Evolutionary conservation across 2,797 vertebrate species (phyloP).

Genomic region (Eleutherodactylus coqui): DNA sequence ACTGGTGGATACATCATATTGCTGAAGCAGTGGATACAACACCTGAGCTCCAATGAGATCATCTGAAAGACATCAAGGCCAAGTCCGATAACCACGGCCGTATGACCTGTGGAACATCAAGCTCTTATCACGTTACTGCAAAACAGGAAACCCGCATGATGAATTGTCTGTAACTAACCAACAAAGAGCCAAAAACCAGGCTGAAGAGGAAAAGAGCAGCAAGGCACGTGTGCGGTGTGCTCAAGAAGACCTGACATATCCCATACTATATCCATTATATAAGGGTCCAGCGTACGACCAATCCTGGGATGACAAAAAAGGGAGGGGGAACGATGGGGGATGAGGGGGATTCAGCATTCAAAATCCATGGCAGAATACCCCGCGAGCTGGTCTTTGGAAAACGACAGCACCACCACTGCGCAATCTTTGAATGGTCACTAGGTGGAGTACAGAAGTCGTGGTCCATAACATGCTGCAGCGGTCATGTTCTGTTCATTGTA

Average conservation of each 20-base stretch:
- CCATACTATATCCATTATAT: neutral
- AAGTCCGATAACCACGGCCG: neutral
- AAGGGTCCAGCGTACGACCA: neutral
- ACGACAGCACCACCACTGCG: no score
- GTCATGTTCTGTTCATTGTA: no score
- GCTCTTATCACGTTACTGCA: constrained; percentile 4
- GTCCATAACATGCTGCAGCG: no score
- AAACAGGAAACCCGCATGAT: constrained; percentile 34
- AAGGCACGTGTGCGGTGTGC: neutral
- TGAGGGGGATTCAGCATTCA: no score
- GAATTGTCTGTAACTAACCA: neutral
- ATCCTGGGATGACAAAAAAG: no score
- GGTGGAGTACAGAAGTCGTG: no score
- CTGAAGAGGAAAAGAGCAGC: neutral
- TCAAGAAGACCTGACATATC: neutral
- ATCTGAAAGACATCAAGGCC: neutral
- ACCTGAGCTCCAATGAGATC: neutral
- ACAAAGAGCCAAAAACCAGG: neutral
- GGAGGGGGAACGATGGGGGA: no score
- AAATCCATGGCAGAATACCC: no score
- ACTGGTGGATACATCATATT: neutral
- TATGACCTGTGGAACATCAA: constrained; percentile 14
- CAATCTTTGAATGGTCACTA: no score
- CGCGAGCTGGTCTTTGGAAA: no score
- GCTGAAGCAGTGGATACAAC: neutral